These are phyloP conservation scores for Ciconia nigra DNA, from an alignment of 2,797 vertebrate species.

Conservation along the genomic window DNA sequence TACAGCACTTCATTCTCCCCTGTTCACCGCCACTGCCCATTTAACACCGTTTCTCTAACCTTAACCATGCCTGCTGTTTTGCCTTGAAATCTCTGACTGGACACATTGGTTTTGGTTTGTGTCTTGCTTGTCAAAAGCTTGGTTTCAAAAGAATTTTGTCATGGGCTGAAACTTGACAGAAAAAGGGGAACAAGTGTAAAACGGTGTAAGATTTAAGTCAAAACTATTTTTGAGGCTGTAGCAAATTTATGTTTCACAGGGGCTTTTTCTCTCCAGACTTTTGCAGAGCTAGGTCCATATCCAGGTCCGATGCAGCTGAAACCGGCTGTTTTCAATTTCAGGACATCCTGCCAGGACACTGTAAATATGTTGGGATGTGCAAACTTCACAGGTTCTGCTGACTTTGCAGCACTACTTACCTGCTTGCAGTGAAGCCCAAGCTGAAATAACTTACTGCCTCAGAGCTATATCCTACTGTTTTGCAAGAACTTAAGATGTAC, in stretches of 20 bases:
- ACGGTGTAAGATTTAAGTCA: not conserved
- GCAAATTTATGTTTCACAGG: not conserved
- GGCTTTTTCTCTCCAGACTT: not conserved
- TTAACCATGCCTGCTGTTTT: rapidly evolving
- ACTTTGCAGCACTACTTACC: not conserved
- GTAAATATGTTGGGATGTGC: not conserved
- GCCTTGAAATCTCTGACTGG: not conserved
- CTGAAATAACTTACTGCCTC: not conserved
- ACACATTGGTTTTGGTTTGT: not conserved
- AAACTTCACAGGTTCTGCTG: not conserved
- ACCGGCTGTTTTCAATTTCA: not conserved
- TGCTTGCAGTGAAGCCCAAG: not conserved
- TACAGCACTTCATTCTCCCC: not conserved
- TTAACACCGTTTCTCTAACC: not conserved
- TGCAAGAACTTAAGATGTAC: not conserved
- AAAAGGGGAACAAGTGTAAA: not conserved
- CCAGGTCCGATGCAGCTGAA: not conserved
- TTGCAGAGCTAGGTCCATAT: not conserved
- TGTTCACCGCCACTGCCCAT: not conserved
- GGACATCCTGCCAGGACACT: not conserved
- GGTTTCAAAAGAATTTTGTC: not conserved
- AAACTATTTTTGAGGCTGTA: not conserved
- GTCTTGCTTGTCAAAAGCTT: not conserved
- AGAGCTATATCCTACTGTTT: not conserved
- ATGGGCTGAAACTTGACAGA: not conserved